phyloP scores from a whole-genome alignment of 2,797 vertebrate genomes.

The Galago senegalensis region DNA sequence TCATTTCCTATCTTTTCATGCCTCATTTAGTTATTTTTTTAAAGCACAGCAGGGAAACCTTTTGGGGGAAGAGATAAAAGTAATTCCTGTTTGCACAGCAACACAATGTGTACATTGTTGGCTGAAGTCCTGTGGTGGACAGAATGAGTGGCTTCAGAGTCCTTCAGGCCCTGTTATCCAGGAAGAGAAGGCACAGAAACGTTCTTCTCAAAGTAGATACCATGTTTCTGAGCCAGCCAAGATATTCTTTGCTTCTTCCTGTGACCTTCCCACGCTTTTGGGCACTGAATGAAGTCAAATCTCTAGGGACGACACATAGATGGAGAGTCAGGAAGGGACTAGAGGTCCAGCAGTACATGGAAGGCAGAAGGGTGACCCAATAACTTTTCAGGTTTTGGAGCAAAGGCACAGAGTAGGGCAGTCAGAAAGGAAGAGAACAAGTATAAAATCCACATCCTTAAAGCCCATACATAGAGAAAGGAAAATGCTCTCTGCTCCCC shows the following conservation, averaged over 20 bases:
- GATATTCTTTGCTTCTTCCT: constrained; percentile 42
- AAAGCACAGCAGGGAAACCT: constrained; percentile 28
- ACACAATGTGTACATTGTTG: constrained; percentile 27
- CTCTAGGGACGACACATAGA: neutral
- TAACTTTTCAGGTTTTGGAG: constrained; percentile 10
- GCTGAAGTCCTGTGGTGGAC: constrained; percentile 10
- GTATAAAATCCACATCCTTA: neutral
- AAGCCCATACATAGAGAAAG: constrained; percentile 21
- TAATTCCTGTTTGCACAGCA: constrained; percentile 46
- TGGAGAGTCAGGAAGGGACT: neutral
- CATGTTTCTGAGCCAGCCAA: constrained; percentile 23
- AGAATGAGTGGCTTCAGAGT: constrained; percentile 21
- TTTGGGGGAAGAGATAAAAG: constrained; percentile 35
- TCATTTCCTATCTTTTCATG: constrained; percentile 41
- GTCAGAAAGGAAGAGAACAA: constrained; percentile 16
- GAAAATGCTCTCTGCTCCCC: neutral
- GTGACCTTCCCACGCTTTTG: neutral
- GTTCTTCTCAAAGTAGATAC: constrained; percentile 11
- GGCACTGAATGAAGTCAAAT: neutral
- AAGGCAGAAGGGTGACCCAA: neutral
- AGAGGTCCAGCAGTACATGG: neutral
- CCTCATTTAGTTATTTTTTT: constrained; percentile 54
- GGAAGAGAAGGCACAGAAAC: constrained; percentile 33
- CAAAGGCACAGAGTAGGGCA: neutral
- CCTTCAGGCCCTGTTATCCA: neutral